A percentile compares a stretch with the other conserved stretches of the same genome.
Conservation (phyloP, 2,888 invertebrate species). For the Anthophora plumipes region DNA sequence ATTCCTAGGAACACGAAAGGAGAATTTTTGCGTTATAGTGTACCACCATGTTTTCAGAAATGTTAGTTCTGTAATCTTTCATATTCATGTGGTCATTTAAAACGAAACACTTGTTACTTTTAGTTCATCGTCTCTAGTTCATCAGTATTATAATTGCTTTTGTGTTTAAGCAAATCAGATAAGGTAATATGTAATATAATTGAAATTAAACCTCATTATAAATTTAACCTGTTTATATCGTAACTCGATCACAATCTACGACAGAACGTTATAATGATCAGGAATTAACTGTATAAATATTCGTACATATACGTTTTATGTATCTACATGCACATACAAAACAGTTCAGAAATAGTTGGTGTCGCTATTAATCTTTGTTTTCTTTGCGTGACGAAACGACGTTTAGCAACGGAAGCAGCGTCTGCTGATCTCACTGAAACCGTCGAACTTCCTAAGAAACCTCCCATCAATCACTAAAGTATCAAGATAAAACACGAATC, state of each 20-base stretch:
- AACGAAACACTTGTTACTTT: too few relatives aligned
- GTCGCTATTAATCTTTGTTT: neutral
- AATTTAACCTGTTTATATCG: too few relatives aligned
- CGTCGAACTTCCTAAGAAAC: neutral
- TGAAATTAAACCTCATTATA: too few relatives aligned
- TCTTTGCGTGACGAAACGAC: neutral
- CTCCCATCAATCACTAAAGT: neutral
- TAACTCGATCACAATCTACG: too few relatives aligned
- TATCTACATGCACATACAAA: too few relatives aligned
- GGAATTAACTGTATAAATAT: neutral
- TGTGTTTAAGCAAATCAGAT: too few relatives aligned
- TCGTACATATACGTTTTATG: neutral
- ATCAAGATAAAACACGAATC: neutral
- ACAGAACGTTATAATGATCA: too few relatives aligned
- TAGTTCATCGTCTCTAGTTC: too few relatives aligned
- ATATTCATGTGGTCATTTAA: neutral
- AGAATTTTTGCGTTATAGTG: neutral
- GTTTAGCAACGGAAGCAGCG: neutral
- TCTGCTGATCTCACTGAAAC: neutral
- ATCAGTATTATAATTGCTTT: too few relatives aligned
- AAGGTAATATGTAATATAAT: too few relatives aligned
- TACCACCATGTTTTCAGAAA: neutral
- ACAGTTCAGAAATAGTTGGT: neutral
- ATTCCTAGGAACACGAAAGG: constrained; percentile 22
- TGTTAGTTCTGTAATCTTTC: neutral